phyloP scores from a whole-genome alignment of 1,140 invertebrate genomes.

The Himalopsyche phryganea region DNA sequence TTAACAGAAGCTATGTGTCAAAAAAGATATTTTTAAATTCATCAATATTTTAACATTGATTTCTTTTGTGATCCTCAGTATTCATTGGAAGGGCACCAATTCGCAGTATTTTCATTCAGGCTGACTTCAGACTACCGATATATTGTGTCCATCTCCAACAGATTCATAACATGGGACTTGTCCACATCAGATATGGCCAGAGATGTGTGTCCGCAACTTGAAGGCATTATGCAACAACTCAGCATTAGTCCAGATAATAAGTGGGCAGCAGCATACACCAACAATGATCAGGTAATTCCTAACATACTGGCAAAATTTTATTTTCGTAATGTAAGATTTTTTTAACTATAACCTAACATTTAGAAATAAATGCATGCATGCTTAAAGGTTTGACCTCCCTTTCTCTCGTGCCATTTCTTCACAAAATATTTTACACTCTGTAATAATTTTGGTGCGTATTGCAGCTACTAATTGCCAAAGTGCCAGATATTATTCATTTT shows the following conservation, averaged over 20 bases:
- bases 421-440: no score
- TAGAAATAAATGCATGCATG: background rate
- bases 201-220: constrained; percentile 87
- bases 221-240: constrained; percentile 93
- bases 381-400: no score
- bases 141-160: constrained; percentile 94
- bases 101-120: constrained; percentile 93
- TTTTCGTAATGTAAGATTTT: no score
- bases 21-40: background rate
- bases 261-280: constrained; percentile 93
- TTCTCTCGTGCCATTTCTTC: no score
- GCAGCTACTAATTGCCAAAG: no score
- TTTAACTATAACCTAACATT: background rate
- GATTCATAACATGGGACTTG: constrained; percentile 96
- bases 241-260: constrained; percentile 94
- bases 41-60: no score
- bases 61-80: constrained; percentile 58
- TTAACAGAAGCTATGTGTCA: no score
- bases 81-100: constrained; percentile 95
- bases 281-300: constrained; percentile 80
- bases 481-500: no score
- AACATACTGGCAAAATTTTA: no score
- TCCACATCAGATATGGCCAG: constrained; percentile 88
- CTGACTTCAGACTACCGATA: constrained; percentile 90
- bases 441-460: no score